phyloP scores from a whole-genome alignment of 1,140 invertebrate genomes.

The Watersipora subatra region DNA sequence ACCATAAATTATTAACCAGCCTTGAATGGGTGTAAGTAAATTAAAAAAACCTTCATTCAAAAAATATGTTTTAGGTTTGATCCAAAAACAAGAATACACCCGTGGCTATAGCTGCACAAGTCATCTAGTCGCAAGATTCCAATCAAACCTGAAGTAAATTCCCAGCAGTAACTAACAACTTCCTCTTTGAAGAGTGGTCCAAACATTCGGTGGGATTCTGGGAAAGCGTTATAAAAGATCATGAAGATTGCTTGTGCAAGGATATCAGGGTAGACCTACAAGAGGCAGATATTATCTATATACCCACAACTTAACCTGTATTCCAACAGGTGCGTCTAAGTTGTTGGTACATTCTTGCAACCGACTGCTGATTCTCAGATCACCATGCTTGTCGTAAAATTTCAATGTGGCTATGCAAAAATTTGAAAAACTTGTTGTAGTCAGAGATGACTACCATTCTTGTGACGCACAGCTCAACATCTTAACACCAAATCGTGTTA shows the following conservation, averaged over 20 bases:
- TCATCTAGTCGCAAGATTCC: background rate
- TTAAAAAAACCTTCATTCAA: no score
- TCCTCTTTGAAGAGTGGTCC: constrained; percentile 28
- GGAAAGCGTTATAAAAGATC: constrained; percentile 27
- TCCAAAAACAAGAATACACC: background rate
- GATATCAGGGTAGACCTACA: constrained; percentile 29
- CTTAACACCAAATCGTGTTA: no score
- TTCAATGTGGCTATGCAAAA: no score
- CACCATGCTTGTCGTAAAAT: no score
- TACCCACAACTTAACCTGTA: background rate
- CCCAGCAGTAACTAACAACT: constrained; percentile 21
- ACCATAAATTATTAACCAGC: no score
- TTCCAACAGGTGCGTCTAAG: no score
- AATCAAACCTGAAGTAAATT: constrained; percentile 28
- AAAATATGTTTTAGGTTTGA: no score
- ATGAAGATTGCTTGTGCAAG: constrained; percentile 28
- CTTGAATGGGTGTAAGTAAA: background rate
- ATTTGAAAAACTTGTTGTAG: no score
- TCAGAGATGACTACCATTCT: no score
- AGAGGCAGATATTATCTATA: background rate
- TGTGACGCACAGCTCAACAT: no score
- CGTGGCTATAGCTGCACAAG: background rate
- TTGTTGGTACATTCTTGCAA: background rate
- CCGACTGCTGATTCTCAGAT: background rate
- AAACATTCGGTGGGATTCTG: constrained; percentile 25